These are phyloP conservation scores for Gadopsis marmoratus DNA, from an alignment of 2,797 vertebrate species.

Conservation along the genomic window DNA sequence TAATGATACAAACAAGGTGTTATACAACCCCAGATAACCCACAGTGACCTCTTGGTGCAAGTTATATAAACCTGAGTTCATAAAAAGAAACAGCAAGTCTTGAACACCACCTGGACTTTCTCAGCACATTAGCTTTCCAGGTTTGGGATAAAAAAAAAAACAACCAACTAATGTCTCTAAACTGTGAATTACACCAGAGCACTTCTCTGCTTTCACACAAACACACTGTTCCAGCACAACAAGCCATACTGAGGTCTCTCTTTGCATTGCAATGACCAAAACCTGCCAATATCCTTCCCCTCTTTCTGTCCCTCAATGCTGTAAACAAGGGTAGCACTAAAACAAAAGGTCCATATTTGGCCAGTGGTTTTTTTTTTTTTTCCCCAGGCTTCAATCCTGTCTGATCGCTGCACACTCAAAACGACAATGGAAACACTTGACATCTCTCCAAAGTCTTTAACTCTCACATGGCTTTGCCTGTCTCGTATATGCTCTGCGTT, in stretches of 20 bases:
- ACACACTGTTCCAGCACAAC: slow-evolving; percentile 42
- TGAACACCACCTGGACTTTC: slow-evolving; percentile 54
- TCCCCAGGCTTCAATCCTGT: slow-evolving; percentile 41
- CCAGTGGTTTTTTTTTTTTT: slow-evolving; percentile 16
- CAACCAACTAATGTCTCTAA: slow-evolving; percentile 34
- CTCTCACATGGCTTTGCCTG: slow-evolving; percentile 51
- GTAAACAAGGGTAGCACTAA: slow-evolving; percentile 44
- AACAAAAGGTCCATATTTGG: slow-evolving; percentile 61
- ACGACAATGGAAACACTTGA: slow-evolving; percentile 66
- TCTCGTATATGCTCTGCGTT: slow-evolving; percentile 10
- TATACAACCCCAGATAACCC: slow-evolving; percentile 32
- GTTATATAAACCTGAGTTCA: slow-evolving; percentile 47
- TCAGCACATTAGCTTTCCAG: slow-evolving; percentile 36
- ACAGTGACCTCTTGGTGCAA: slow-evolving; percentile 22
- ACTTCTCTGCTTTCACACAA: slow-evolving; percentile 40
- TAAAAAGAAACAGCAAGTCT: slow-evolving; percentile 38
- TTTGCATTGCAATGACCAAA: slow-evolving; percentile 54
- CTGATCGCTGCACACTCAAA: slow-evolving; percentile 28
- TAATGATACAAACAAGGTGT: not conserved
- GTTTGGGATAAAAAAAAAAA: slow-evolving; percentile 48
- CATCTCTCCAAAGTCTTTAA: slow-evolving; percentile 63
- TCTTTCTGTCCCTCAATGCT: slow-evolving; percentile 33
- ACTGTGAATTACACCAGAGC: slow-evolving; percentile 40
- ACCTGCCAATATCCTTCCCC: slow-evolving; percentile 48
- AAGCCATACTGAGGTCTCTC: slow-evolving; percentile 33